Evolutionary conservation across 2,113 vertebrate species (phyloP), one percentile per base, ranked within the genome.

Genomic region (Carassius gibelio): DNA sequence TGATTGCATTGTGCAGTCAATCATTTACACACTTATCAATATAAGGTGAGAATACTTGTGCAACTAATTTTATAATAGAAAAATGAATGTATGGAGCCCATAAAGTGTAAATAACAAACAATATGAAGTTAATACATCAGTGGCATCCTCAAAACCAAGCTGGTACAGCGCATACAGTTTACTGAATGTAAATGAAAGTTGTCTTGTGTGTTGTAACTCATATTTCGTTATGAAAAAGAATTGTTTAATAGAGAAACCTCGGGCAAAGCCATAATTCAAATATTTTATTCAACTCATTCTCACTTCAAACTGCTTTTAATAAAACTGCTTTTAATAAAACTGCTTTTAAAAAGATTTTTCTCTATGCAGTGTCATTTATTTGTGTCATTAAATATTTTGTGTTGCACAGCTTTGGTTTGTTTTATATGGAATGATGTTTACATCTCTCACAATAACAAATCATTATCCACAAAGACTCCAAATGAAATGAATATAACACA

Each of bases 61-160:
- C 30, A 30, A 30, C 8, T 15, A 4, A 34, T 48, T 68, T 66
- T 61, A 75, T 75, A n/a, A 48, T 11, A 19, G 82, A 26, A 64
- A 72, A 50, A 8, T 84, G 61, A 84, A 84, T 84, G 83, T 78
- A 84, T 9, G n/a, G 30, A 75, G n/a, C 34, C 62, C 21, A 66
- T 26, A 75, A 45, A 48, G 14, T 45, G 21, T 17, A 52, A 81
- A 81, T 42, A 57, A 59, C 19, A 1, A 78, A 42, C 36, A 9
- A 66, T 64, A 77, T 68, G 74, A 55, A 78, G 61, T 42, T 38
- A 45, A 72, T 23, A 23, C 7, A 19, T 66, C 57, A 23, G 30
- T 68, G 62, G 5, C 45, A 30, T 75, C 9, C 23, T 59, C 19
- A 7, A 42, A 66, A 66, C 30, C 1, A 21, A 57, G 48, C 21